A percentile compares a stretch with the other conserved stretches of the same genome.
phyloP scores from a whole-genome alignment of 2,888 invertebrate species.

The Drosophila fulvimacula region DNA sequence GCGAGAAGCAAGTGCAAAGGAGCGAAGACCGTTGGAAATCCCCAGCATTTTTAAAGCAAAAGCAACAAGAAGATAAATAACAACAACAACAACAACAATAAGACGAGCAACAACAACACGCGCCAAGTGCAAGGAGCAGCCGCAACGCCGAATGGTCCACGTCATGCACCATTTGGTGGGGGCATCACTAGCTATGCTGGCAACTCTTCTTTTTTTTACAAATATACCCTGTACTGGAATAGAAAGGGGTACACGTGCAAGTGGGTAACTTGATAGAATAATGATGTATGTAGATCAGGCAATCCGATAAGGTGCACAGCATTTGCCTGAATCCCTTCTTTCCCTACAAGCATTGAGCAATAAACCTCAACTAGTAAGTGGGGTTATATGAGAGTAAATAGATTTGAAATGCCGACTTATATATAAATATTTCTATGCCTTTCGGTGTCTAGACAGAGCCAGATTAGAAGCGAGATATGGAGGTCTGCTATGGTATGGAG shows the following conservation, averaged over 20 bases:
- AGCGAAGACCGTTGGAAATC: conserved; percentile 58
- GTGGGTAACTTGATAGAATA: neutral
- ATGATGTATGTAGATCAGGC: neutral
- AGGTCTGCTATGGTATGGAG: too few species aligned
- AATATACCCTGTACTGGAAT: neutral
- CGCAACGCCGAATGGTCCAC: conserved; percentile 29
- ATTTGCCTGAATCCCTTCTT: neutral
- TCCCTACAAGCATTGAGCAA: too few species aligned
- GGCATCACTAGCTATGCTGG: conserved; percentile 15
- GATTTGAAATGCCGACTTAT: too few species aligned
- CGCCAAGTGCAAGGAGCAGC: conserved; percentile 41
- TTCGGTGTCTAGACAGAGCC: too few species aligned
- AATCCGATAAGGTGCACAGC: neutral
- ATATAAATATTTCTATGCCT: too few species aligned
- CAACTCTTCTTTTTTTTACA: conserved; percentile 1
- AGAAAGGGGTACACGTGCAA: neutral
- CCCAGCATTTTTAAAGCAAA: conserved; percentile 58
- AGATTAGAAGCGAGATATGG: too few species aligned
- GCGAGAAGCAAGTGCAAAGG: conserved; percentile 7
- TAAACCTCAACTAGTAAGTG: too few species aligned
- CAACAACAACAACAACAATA: conserved; percentile 11
- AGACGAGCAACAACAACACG: conserved; percentile 14
- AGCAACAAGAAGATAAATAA: conserved; percentile 22
- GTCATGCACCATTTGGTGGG: conserved; percentile 48
- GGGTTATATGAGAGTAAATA: too few species aligned